A percentile compares a stretch with the other conserved stretches of the same genome.
phyloP scores from a whole-genome alignment of 2,888 invertebrate genomes.

The Chymomyza caudatula region DNA sequence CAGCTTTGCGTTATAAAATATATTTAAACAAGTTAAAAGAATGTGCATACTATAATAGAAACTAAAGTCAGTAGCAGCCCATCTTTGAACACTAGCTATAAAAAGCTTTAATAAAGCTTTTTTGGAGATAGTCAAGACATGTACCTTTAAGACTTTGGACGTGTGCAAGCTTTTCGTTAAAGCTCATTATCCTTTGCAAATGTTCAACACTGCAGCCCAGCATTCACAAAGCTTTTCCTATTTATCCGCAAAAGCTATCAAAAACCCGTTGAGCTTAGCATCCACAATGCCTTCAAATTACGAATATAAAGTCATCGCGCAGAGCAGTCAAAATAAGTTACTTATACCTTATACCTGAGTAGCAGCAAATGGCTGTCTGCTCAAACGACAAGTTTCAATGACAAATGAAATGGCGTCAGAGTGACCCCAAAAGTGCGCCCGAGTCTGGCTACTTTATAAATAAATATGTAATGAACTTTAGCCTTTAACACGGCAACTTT shows the following conservation, averaged over 20 bases:
- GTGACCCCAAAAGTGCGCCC: not conserved
- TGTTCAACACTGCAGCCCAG: not conserved
- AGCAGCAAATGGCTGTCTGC: not conserved
- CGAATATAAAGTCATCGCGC: not conserved
- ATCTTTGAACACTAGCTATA: not conserved
- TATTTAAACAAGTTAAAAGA: no score
- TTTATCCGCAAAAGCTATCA: no score
- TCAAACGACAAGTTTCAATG: not conserved
- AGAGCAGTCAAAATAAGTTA: not conserved
- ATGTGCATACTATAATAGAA: no score
- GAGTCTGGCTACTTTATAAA: not conserved
- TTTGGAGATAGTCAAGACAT: not conserved
- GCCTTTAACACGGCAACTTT: slow-evolving; percentile 2
- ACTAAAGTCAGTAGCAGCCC: not conserved
- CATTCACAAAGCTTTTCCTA: not conserved
- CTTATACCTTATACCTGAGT: not conserved
- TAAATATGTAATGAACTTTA: slow-evolving; percentile 24
- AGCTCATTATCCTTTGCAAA: not conserved
- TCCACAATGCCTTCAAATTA: not conserved
- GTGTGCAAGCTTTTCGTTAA: not conserved
- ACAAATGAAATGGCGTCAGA: not conserved
- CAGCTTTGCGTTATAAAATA: no score
- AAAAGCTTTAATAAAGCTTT: not conserved
- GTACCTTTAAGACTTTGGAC: no score
- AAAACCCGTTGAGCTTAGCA: not conserved